These are phyloP conservation scores for Dorcus hopei DNA, from an alignment of 2,888 invertebrate genomes.

Conservation along the genomic window DNA sequence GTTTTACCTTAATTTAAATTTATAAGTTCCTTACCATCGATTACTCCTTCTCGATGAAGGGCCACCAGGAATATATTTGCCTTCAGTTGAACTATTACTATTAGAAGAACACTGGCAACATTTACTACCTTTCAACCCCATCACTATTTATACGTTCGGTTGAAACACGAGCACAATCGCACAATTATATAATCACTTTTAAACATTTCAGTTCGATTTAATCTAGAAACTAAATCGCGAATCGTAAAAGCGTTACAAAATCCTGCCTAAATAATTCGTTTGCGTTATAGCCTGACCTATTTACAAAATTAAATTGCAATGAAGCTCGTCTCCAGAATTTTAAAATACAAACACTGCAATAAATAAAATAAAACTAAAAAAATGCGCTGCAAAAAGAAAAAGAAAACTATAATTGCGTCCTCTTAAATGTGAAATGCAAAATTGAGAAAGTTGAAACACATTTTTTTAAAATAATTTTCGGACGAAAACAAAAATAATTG, in stretches of 20 bases:
- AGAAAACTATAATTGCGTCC: not conserved
- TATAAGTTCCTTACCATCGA: conserved; percentile 6
- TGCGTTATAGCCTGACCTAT: not conserved
- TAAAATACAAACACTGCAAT: not conserved
- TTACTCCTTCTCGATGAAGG: conserved; percentile 4
- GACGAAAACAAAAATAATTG: no score
- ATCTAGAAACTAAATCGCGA: conserved; percentile 2
- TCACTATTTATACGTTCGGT: conserved; percentile 22
- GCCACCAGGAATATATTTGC: conserved; percentile 27
- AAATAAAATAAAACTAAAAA: not conserved
- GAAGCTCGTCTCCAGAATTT: no score
- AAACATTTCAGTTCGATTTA: conserved; percentile 10
- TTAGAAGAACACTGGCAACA: conserved; percentile 47
- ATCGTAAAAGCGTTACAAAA: not conserved
- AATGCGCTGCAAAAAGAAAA: not conserved
- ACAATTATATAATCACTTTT: not conserved
- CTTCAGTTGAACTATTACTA: conserved; percentile 29
- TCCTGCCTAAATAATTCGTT: not conserved
- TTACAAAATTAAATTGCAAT: not conserved
- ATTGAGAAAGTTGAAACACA: not conserved
- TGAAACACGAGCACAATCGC: not conserved
- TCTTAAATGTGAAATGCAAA: not conserved
- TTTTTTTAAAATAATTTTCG: no score
- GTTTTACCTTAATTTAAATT: not conserved
- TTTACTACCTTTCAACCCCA: conserved; percentile 50